Evolutionary conservation across 2,888 invertebrate genomes (phyloP).

Genomic region (Dilophus febrilis): DNA sequence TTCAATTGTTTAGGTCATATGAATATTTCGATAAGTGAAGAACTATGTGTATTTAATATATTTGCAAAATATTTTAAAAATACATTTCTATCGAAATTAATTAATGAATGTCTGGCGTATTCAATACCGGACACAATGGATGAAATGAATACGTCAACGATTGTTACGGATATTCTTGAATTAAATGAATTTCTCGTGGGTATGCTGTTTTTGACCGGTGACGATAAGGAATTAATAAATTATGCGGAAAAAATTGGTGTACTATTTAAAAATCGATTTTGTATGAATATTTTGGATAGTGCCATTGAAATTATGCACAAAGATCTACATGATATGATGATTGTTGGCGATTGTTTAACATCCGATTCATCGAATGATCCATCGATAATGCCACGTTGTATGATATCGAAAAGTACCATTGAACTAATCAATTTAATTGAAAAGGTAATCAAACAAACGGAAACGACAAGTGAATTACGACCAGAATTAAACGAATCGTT

Average conservation of each 20-base stretch:
- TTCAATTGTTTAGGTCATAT: slow-evolving; percentile 21
- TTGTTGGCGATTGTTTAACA: slow-evolving; percentile 26
- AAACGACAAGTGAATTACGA: slow-evolving; percentile 6
- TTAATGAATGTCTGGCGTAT: slow-evolving; percentile 54
- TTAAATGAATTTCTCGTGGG: slow-evolving; percentile 46
- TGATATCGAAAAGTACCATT: slow-evolving; percentile 29
- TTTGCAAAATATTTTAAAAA: slow-evolving; percentile 37
- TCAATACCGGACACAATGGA: slow-evolving; percentile 61
- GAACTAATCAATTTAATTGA: slow-evolving; percentile 25
- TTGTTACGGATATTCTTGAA: slow-evolving; percentile 43
- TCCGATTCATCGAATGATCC: slow-evolving; percentile 1
- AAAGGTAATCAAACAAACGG: slow-evolving; percentile 20
- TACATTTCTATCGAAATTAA: slow-evolving; percentile 45
- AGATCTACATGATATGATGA: slow-evolving; percentile 58
- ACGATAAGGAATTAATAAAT: slow-evolving; percentile 40
- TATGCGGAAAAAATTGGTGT: slow-evolving; percentile 59
- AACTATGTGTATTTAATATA: slow-evolving; percentile 24
- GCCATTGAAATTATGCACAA: slow-evolving; percentile 60
- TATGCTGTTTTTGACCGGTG: slow-evolving; percentile 36
- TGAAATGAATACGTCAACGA: slow-evolving; percentile 47
- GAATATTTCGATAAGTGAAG: slow-evolving; percentile 20
- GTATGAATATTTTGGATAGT: slow-evolving; percentile 47
- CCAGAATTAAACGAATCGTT: slow-evolving; percentile 38
- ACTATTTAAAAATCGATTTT: slow-evolving; percentile 59
- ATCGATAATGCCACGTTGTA: slow-evolving; percentile 24